These are phyloP conservation scores for Alloplasta piceator DNA, from an alignment of 2,888 invertebrate genomes.

Conservation along the genomic window DNA sequence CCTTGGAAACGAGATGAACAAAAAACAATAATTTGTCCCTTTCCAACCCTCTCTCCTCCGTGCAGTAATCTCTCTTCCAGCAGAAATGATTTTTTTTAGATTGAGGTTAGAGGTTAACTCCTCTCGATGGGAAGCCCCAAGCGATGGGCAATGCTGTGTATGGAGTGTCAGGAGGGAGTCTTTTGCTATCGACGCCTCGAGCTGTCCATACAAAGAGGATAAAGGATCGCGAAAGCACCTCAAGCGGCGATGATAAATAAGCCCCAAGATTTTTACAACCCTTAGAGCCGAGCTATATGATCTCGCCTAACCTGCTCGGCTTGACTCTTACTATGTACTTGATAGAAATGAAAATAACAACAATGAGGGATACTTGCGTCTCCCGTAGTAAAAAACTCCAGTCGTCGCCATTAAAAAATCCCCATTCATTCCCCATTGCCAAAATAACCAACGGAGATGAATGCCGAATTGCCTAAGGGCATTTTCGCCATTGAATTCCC, in stretches of 20 bases:
- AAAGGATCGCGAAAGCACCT: conserved; percentile 52
- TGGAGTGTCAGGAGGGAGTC: conserved; percentile 2
- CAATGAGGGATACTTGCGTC: too few relatives aligned
- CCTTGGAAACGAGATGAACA: neutral
- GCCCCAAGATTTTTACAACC: conserved; percentile 63
- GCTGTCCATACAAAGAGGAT: conserved; percentile 48
- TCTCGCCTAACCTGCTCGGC: conserved; percentile 44
- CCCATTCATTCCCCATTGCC: too few relatives aligned
- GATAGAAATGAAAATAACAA: too few relatives aligned
- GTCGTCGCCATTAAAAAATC: too few relatives aligned
- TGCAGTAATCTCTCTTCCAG: conserved; percentile 53
- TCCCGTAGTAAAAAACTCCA: too few relatives aligned
- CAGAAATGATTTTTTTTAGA: conserved; percentile 33
- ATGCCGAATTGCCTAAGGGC: too few relatives aligned
- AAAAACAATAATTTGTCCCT: conserved; percentile 49
- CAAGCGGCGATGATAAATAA: conserved; percentile 64
- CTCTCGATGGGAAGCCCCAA: conserved; percentile 4
- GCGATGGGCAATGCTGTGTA: neutral
- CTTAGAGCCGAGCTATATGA: conserved; percentile 45
- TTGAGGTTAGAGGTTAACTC: conserved; percentile 25
- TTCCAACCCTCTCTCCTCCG: conserved; percentile 36
- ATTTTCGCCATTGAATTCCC: too few relatives aligned
- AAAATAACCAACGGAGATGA: too few relatives aligned
- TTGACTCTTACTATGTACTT: neutral
- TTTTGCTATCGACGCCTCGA: conserved; percentile 45